Base-by-base conservation (phyloP, 2,888 invertebrate species). In the Acleris laterana region DNA sequence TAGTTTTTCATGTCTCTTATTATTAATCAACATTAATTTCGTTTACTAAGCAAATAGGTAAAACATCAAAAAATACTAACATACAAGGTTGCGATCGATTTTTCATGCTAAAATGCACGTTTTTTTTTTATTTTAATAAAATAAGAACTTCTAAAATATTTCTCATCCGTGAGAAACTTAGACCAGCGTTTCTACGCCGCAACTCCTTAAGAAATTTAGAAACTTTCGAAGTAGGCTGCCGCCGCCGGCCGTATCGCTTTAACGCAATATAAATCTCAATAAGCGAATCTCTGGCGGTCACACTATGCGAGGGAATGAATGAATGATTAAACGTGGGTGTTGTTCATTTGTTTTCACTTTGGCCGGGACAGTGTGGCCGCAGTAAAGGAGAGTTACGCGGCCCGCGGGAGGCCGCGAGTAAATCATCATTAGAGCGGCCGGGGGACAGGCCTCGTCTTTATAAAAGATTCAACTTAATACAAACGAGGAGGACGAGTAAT, bases 321-420 rank as follows among this genome's bases (percentile, higher is more conserved):
- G 90, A 90, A 90, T 90, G 88, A 90, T 92, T 92, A 91, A 90
- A 84, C 84, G 83, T 77, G 80, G 82, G 83, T 83, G 83, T 85
- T 82, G 85, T 88, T 89, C 84, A 90, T 90, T 91, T 89, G 90
- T 90, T 90, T 90, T 90, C 89, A 90, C 89, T 89, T 88, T 85
- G 79, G 85, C 79, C 79, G 76, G 82, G 81, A 85, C 85, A 83
- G 84, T 80, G 78, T 79, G 81, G 79, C 77, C 80, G 80, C 82
- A 82, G 85, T 88, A 88, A 90, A 87, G 85, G 89, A 88, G 86
- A 90, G 88, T 89, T 90, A 90, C 89, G 84, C 82, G 78, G 80
- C 89, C 89, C 89, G 84, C 80, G 90, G 90, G 90, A 90, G 76
- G 72, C 75, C 77, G 72, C 79, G 80, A 83, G 88, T 91, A 90